Conservation (phyloP, 2,113 vertebrate genomes). For the Microcebus ravelobensis region DNA sequence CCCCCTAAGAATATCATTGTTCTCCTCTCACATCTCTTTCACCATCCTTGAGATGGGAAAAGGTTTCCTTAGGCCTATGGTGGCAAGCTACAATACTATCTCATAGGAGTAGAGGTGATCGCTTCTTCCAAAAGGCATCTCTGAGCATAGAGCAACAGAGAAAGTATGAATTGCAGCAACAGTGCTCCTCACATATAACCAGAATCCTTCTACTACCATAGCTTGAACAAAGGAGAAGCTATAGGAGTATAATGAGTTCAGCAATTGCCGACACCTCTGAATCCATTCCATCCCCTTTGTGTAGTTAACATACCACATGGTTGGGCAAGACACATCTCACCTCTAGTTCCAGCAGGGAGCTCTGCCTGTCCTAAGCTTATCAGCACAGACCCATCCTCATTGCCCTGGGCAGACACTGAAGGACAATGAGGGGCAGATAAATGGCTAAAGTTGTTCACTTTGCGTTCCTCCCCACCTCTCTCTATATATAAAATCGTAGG, state of each 20-base stretch:
- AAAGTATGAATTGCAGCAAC: not conserved
- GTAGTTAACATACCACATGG: not conserved
- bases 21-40: not conserved
- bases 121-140: not conserved
- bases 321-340: not conserved
- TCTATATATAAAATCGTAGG: not conserved
- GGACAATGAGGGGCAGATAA: not conserved
- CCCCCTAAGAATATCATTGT: not conserved
- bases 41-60: not conserved
- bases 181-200: not conserved
- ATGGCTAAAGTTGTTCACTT: not conserved
- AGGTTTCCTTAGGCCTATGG: not conserved
- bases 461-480: not conserved
- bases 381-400: not conserved
- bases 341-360: not conserved
- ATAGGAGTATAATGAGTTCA: fast-evolving
- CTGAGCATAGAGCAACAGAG: not conserved
- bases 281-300: not conserved
- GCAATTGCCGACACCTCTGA: fast-evolving
- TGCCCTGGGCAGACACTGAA: not conserved
- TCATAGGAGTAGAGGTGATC: not conserved
- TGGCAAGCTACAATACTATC: not conserved
- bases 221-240: not conserved
- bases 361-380: not conserved
- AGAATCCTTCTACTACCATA: not conserved